Conservation (phyloP, 2,113 vertebrate species). For the Thamnaconus septentrionalis region DNA sequence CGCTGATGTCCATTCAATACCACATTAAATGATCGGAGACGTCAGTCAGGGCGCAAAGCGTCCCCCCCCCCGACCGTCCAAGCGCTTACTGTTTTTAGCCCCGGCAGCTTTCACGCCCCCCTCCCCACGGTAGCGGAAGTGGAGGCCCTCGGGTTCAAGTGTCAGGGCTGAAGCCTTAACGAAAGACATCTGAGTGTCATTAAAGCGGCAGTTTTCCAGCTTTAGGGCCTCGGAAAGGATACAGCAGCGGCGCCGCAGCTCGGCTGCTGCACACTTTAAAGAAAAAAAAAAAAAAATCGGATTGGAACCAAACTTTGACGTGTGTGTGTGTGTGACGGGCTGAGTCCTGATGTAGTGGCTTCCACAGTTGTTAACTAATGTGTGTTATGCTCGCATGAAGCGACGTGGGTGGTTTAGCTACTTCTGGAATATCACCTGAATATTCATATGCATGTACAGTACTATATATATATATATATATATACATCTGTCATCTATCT, state of each 20-base stretch:
- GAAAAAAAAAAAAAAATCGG: too few species aligned
- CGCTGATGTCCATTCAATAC: too few species aligned
- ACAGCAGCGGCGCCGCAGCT: constrained; percentile 24
- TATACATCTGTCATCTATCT: too few species aligned
- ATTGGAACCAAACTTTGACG: constrained; percentile 25
- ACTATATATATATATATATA: too few species aligned
- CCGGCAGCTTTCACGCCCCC: background rate
- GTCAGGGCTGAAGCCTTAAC: constrained; percentile 51
- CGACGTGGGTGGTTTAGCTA: too few species aligned
- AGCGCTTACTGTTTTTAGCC: background rate
- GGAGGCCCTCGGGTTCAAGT: constrained; percentile 47
- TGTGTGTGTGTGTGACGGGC: background rate
- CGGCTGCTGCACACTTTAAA: constrained; percentile 15
- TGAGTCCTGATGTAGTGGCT: background rate
- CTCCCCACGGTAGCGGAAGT: constrained; percentile 26
- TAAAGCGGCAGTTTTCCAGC: constrained; percentile 33
- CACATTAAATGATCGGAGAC: too few species aligned
- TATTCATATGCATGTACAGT: too few species aligned
- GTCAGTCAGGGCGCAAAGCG: too few species aligned
- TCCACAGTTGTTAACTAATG: constrained; percentile 11
- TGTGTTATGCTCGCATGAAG: too few species aligned
- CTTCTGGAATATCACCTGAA: too few species aligned
- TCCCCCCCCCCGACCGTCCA: too few species aligned
- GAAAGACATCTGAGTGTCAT: constrained; percentile 57
- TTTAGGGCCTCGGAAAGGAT: constrained; percentile 14